Evolutionary conservation across 1,140 invertebrate genomes (phyloP), one percentile per base, ranked within the genome.

Genomic region (Mylabris phalerata): DNA sequence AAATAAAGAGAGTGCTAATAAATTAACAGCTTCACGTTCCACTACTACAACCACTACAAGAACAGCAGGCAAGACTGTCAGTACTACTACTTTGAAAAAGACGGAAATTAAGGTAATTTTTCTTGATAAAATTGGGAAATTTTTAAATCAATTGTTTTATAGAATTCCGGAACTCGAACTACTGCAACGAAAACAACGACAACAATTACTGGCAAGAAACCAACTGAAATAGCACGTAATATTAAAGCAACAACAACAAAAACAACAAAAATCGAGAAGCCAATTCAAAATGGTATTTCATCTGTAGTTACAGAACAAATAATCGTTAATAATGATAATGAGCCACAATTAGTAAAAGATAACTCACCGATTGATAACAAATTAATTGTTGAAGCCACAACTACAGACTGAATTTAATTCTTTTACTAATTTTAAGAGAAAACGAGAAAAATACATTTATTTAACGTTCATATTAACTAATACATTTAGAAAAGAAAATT

Each of bases 1-100:
- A 61, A 75, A 76, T 9, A 83, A 83, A 63, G 80, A 83, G 52
- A 78, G 78, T 26, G 78, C 78, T 0, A 83, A 83, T 55, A 83
- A 83, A 63, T 75, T 82, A 9, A 81, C 79, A 0, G 76, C 79
- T 10, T 71, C 73, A 11, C 71, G 77, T 40, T 75, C 68, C 2
- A 61, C 63, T 26, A 67, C 72, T 5, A 63, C 66, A 3, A 64
- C 67, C 58, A 63, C 72, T 48, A 60, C 75, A 67, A 67, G 67
- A 9, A 62, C 55, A 27, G 65, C 61, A 3, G 61, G 62, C 4
- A 55, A 11, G 13, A 9, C 66, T 0, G 3, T 11, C 6, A 40
- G 6, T 42, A 58, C 57, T 24, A 52, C 62, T 6, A 67, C 71
- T 10, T 60, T 72, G 26, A 79, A 75, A 56, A 79, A 78, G 59